These are phyloP conservation scores for Vandiemenella viatica DNA, from an alignment of 2,888 invertebrate species.

Conservation along the genomic window DNA sequence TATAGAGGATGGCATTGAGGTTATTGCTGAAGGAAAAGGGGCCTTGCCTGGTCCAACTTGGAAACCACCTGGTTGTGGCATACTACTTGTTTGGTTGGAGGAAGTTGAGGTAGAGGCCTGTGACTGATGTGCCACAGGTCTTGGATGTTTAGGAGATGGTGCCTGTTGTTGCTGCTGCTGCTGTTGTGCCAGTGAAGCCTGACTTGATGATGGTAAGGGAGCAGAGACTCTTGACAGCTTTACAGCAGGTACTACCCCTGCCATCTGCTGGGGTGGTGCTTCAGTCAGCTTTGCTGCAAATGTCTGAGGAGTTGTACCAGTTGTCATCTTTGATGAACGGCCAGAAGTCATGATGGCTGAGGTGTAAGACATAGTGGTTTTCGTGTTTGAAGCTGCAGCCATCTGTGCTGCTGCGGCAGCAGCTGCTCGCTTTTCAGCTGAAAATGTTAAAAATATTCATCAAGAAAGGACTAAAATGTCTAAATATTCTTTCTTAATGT, in stretches of 20 bases:
- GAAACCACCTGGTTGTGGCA: slow-evolving; percentile 17
- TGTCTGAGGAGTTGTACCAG: slow-evolving; percentile 46
- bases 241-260: slow-evolving; percentile 7
- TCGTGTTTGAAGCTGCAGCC: slow-evolving; percentile 32
- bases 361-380: slow-evolving; percentile 41
- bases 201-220: slow-evolving; percentile 5
- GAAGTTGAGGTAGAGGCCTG: slow-evolving; percentile 25
- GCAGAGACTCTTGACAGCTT: slow-evolving; percentile 7
- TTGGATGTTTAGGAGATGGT: slow-evolving; percentile 29
- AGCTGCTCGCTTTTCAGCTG: slow-evolving; percentile 33
- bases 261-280: slow-evolving; percentile 23
- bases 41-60: slow-evolving; percentile 15
- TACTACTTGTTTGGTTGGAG: slow-evolving; percentile 25
- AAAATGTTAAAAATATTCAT: slow-evolving; percentile 11
- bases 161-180: slow-evolving; percentile 9
- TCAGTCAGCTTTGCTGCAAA: slow-evolving; percentile 60
- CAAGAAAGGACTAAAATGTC: too few species aligned
- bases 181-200: slow-evolving; percentile 1
- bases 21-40: slow-evolving; percentile 16
- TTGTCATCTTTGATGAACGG: slow-evolving; percentile 26
- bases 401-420: slow-evolving; percentile 17
- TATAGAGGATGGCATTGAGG: slow-evolving; percentile 22
- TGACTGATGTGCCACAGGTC: too few species aligned
- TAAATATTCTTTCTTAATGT: too few species aligned
- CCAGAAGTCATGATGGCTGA: slow-evolving; percentile 39